A percentile compares a stretch with the other conserved stretches of the same genome.
phyloP scores from a whole-genome alignment of 2,888 invertebrate species.

The Oscheius sp. region DNA sequence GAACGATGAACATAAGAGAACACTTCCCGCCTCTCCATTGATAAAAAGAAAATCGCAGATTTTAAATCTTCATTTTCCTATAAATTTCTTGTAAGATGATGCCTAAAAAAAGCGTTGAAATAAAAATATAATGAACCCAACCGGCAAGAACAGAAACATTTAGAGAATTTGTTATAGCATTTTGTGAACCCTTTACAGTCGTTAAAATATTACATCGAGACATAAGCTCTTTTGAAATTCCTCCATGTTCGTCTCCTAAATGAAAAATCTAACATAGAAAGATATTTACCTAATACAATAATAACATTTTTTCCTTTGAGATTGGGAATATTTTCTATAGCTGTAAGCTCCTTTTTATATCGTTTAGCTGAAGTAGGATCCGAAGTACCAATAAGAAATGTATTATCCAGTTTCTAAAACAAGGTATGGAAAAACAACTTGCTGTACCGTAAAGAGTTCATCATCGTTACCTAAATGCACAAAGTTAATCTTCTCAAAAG shows the following conservation, averaged over 20 bases:
- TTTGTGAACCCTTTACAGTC: background rate
- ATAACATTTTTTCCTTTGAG: background rate
- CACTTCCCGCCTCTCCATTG: too few relatives aligned
- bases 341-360: background rate
- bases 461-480: constrained; percentile 21
- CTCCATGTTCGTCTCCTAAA: constrained; percentile 23
- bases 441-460: background rate
- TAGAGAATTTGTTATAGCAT: constrained; percentile 7
- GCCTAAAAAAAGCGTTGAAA: too few relatives aligned
- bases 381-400: constrained; percentile 6
- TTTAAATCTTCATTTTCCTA: too few relatives aligned
- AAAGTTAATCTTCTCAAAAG: constrained; percentile 47
- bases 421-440: background rate
- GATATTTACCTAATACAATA: background rate
- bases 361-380: constrained; percentile 6
- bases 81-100: too few relatives aligned
- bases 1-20: too few relatives aligned
- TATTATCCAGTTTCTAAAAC: background rate
- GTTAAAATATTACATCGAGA: constrained; percentile 5
- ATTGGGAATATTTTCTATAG: background rate
- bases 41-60: too few relatives aligned
- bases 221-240: constrained; percentile 9
- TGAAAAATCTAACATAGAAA: background rate
- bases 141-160: constrained; percentile 32
- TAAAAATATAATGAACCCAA: too few relatives aligned